Evolutionary conservation across 2,797 vertebrate genomes (phyloP).

Genomic region (Serranus cabrilla): DNA sequence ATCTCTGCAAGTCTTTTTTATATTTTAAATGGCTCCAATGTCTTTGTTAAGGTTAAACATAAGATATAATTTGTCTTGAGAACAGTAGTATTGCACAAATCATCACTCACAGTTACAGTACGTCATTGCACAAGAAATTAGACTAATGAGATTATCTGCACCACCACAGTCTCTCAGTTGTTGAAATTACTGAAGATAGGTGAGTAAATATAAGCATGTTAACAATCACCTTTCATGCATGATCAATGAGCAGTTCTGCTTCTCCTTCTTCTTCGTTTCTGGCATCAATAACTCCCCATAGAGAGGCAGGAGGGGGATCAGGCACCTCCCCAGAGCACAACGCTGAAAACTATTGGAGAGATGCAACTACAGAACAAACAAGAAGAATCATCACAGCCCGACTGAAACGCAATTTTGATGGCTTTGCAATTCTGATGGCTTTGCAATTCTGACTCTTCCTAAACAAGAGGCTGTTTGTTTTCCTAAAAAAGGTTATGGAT

Average conservation of each 20-base stretch:
- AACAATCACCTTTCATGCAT: background rate
- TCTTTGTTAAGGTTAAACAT: too few species aligned
- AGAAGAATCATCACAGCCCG: constrained; percentile 28
- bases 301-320: constrained; percentile 20
- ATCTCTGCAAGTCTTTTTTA: too few species aligned
- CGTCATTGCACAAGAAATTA: too few species aligned
- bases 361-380: constrained; percentile 45
- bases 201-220: background rate
- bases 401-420: constrained; percentile 25
- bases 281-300: constrained; percentile 55
- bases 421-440: too few species aligned
- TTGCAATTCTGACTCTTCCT: background rate
- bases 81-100: too few species aligned
- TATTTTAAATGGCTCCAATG: too few species aligned
- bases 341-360: constrained; percentile 39
- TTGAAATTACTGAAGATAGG: background rate
- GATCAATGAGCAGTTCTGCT: background rate
- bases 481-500: background rate
- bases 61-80: too few species aligned
- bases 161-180: too few species aligned
- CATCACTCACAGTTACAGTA: too few species aligned
- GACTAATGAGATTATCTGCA: too few species aligned
- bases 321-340: constrained; percentile 55
- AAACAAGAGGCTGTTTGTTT: constrained; percentile 28
- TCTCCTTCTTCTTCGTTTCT: background rate